Conservation (phyloP, 2,888 invertebrate species). For the Meandrusa payeni region DNA sequence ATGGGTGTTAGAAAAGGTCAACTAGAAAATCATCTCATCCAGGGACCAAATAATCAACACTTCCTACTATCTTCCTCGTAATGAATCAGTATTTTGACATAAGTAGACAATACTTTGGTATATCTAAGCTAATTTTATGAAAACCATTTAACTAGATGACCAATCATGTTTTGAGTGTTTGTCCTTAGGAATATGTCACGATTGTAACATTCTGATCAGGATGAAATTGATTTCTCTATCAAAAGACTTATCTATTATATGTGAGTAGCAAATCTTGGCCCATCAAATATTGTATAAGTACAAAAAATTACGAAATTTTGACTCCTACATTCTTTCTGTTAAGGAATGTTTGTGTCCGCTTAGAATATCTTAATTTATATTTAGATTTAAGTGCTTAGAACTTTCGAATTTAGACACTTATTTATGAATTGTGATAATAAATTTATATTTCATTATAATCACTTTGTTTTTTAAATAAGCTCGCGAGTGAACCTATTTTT, state of each 20-base stretch:
- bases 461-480: too few species aligned
- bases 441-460: constrained; percentile 51
- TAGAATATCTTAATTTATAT: constrained; percentile 68
- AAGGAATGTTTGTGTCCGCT: constrained; percentile 44
- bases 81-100: constrained; percentile 67
- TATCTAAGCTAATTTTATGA: constrained; percentile 26
- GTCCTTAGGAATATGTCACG: constrained; percentile 42
- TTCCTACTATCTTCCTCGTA: constrained; percentile 40
- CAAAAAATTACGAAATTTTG: constrained; percentile 42
- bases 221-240: constrained; percentile 22
- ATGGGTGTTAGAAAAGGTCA: constrained; percentile 71
- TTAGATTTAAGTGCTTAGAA: constrained; percentile 62
- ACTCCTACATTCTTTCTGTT: constrained; percentile 35
- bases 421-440: constrained; percentile 80
- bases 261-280: constrained; percentile 27
- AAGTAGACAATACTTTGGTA: constrained; percentile 42
- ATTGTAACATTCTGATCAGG: constrained; percentile 55
- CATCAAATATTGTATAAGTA: constrained; percentile 40
- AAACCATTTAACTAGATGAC: constrained; percentile 34
- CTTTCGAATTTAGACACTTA: constrained; percentile 62
- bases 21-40: constrained; percentile 40
- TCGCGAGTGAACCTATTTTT: too few species aligned
- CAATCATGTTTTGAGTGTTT: constrained; percentile 22
- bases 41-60: constrained; percentile 32
- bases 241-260: constrained; percentile 24